phyloP scores from a whole-genome alignment of 1,140 invertebrate species.

The Brachionus asplanchnoidis region DNA sequence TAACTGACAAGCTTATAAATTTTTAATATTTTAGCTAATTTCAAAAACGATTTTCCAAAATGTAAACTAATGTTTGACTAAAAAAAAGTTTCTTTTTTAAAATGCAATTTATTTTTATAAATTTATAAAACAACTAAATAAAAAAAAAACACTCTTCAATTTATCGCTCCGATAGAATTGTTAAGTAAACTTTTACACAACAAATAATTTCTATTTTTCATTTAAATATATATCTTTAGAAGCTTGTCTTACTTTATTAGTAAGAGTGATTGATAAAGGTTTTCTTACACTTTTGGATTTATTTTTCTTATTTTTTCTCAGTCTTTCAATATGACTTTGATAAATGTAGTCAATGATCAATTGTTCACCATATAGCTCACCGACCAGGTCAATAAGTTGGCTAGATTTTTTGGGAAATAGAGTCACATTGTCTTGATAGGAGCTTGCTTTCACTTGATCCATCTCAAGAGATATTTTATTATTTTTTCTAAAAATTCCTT shows the following conservation, averaged over 20 bases:
- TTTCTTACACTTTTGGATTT: background rate
- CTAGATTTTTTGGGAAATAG: slow-evolving; percentile 4
- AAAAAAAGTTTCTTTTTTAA: background rate
- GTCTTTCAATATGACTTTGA: background rate
- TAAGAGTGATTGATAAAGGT: background rate
- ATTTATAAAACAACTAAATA: background rate
- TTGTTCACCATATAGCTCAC: background rate
- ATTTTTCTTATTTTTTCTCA: background rate
- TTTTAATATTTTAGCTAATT: too few species aligned
- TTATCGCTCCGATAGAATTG: background rate
- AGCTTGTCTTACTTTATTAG: background rate
- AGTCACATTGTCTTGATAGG: background rate
- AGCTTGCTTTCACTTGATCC: background rate
- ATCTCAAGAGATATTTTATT: background rate
- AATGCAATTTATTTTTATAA: background rate
- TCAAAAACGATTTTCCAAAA: too few species aligned
- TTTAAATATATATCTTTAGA: background rate
- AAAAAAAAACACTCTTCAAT: background rate
- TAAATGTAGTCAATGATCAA: background rate
- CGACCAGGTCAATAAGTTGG: background rate
- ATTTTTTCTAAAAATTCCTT: background rate
- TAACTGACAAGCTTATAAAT: background rate
- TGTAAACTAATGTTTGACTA: background rate
- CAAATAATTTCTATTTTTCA: background rate
- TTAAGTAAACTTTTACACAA: background rate